These are phyloP conservation scores for Micropoecilia bifurca DNA, from an alignment of 2,797 vertebrate genomes.

Conservation along the genomic window DNA sequence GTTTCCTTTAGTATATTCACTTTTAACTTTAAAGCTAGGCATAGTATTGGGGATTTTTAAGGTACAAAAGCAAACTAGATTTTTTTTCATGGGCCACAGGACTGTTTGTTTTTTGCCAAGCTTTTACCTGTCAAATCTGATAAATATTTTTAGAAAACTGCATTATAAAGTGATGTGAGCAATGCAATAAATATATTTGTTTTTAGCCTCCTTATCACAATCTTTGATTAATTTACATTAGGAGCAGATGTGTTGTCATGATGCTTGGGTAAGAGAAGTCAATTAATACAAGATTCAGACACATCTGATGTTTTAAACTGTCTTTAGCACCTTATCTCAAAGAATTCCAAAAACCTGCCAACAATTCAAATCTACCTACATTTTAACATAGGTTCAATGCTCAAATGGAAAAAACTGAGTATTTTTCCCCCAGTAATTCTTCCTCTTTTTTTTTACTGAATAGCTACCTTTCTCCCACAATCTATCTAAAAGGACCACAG, in stretches of 20 bases:
- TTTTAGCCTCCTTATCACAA: background rate
- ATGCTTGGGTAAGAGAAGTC: background rate
- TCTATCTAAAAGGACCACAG: background rate
- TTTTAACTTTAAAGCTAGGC: background rate
- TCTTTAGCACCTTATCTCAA: background rate
- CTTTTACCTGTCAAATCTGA: background rate
- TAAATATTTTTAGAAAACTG: background rate
- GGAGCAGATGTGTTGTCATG: background rate
- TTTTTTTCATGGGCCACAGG: background rate
- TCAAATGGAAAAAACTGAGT: background rate
- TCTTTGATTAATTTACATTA: background rate
- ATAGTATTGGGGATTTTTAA: background rate
- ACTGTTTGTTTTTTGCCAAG: background rate
- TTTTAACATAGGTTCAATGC: background rate
- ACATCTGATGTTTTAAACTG: too few species aligned
- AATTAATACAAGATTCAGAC: background rate
- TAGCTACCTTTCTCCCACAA: background rate
- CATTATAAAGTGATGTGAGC: background rate
- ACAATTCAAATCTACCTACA: background rate
- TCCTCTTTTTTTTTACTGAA: background rate
- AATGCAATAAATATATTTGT: background rate
- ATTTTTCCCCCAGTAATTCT: background rate
- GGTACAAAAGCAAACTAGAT: background rate
- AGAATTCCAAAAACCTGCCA: background rate
- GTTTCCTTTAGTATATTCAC: background rate